Evolutionary conservation across 1,140 invertebrate genomes (phyloP).

Genomic region (Heterodera carotae): DNA sequence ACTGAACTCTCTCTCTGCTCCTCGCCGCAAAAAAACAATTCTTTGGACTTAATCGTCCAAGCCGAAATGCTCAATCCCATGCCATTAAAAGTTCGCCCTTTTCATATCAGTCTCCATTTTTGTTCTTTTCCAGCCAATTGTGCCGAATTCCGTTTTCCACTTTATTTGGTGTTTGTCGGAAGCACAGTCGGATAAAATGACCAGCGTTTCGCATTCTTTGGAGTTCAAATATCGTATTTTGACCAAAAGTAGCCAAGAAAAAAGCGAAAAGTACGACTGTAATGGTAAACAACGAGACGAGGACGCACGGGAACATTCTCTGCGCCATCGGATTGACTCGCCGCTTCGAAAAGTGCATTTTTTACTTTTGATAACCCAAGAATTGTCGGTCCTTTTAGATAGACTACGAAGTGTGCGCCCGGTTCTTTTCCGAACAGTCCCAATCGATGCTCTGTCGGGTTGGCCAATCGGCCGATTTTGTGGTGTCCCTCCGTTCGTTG

Average conservation of each 20-base stretch:
- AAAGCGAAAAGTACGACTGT: background rate
- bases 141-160: slow-evolving; percentile 47
- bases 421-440: slow-evolving; percentile 58
- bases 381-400: slow-evolving; percentile 30
- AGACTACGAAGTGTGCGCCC: slow-evolving; percentile 60
- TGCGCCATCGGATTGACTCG: slow-evolving; percentile 43
- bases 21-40: slow-evolving; percentile 35
- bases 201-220: slow-evolving; percentile 40
- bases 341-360: slow-evolving; percentile 34
- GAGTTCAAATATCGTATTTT: slow-evolving; percentile 34
- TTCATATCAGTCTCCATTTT: slow-evolving; percentile 9
- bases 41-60: slow-evolving; percentile 28
- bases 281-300: slow-evolving; percentile 2
- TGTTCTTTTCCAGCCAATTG: slow-evolving; percentile 41
- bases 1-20: slow-evolving; percentile 26
- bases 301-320: slow-evolving; percentile 32
- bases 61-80: slow-evolving; percentile 38
- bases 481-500: slow-evolving; percentile 59
- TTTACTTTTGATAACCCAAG: background rate
- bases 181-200: slow-evolving; percentile 16
- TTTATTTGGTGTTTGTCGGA: slow-evolving; percentile 47
- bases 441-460: slow-evolving; percentile 58
- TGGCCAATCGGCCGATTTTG: slow-evolving; percentile 54
- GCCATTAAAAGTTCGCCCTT: slow-evolving; percentile 40
- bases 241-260: background rate